Percentiles rank a stretch among this genome's conserved stretches.
Evolutionary conservation across 2,888 invertebrate genomes (phyloP).

Genomic region (Dryocosmus kuriphilus): DNA sequence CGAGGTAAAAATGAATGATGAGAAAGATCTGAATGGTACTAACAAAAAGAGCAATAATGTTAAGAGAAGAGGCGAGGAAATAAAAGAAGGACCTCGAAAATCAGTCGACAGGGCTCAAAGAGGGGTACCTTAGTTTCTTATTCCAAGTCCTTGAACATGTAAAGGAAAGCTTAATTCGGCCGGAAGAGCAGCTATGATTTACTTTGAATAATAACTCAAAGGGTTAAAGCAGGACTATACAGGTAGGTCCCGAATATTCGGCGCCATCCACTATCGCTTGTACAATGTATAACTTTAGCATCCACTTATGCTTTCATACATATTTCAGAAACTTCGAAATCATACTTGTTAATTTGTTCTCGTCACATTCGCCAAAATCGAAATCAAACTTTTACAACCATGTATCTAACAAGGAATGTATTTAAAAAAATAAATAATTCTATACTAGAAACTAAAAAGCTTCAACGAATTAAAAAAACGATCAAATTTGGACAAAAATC

Average conservation of each 20-base stretch:
- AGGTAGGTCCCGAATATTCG: slow-evolving; percentile 49
- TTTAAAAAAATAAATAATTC: no score
- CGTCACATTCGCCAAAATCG: slow-evolving; percentile 53
- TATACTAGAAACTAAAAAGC: no score
- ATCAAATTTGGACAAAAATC: no score
- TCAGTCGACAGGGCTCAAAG: neutral
- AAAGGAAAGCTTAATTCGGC: slow-evolving; percentile 67
- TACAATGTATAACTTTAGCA: slow-evolving; percentile 57
- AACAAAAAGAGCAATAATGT: neutral
- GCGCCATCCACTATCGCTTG: slow-evolving; percentile 52
- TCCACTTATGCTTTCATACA: slow-evolving; percentile 72
- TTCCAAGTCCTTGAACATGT: slow-evolving; percentile 60
- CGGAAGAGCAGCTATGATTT: slow-evolving; percentile 66
- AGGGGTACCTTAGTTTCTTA: slow-evolving; percentile 47
- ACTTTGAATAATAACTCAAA: slow-evolving; percentile 76
- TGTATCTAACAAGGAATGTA: no score
- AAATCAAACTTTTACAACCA: slow-evolving; percentile 33
- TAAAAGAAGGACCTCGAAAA: neutral
- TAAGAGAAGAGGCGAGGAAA: neutral
- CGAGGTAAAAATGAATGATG: slow-evolving; percentile 9
- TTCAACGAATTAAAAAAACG: no score
- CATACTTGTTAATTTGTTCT: slow-evolving; percentile 72
- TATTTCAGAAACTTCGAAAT: slow-evolving; percentile 70
- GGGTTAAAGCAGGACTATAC: slow-evolving; percentile 54
- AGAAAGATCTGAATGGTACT: neutral